A percentile compares a stretch with the other conserved stretches of the same genome.
These are phyloP conservation scores for Eubasilissa splendida DNA, from an alignment of 2,888 invertebrate genomes.

Conservation along the genomic window DNA sequence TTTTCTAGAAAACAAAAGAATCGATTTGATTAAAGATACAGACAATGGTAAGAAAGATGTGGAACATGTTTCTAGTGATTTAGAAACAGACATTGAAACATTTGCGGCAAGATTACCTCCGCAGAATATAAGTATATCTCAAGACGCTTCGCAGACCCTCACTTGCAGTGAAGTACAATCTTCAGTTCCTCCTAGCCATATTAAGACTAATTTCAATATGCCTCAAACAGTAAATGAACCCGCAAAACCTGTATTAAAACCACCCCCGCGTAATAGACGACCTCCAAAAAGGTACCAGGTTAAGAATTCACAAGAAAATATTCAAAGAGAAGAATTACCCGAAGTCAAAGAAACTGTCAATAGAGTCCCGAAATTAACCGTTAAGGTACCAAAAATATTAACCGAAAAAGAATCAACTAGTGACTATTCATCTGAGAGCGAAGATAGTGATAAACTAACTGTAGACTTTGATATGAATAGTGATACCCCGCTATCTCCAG, in stretches of 20 bases:
- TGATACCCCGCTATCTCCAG: conserved; percentile 17
- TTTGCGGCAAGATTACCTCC: neutral
- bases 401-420: conserved; percentile 71
- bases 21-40: neutral
- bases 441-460: conserved; percentile 75
- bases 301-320: conserved; percentile 37
- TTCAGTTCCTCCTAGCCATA: neutral
- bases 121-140: neutral
- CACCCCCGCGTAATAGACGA: conserved; percentile 66
- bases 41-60: neutral
- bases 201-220: conserved; percentile 7
- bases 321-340: conserved; percentile 62
- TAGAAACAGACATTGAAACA: neutral
- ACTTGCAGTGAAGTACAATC: conserved; percentile 7
- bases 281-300: conserved; percentile 69
- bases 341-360: conserved; percentile 66
- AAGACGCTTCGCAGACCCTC: neutral
- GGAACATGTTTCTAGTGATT: neutral
- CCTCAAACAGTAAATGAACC: conserved; percentile 14
- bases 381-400: conserved; percentile 77
- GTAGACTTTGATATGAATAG: conserved; percentile 68
- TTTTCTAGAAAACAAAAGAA: neutral
- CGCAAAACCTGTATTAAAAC: conserved; percentile 61
- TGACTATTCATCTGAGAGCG: conserved; percentile 74
- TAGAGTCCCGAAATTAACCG: conserved; percentile 80